These are phyloP conservation scores for Tetragonisca angustula DNA, from an alignment of 2,888 invertebrate genomes.

Conservation along the genomic window DNA sequence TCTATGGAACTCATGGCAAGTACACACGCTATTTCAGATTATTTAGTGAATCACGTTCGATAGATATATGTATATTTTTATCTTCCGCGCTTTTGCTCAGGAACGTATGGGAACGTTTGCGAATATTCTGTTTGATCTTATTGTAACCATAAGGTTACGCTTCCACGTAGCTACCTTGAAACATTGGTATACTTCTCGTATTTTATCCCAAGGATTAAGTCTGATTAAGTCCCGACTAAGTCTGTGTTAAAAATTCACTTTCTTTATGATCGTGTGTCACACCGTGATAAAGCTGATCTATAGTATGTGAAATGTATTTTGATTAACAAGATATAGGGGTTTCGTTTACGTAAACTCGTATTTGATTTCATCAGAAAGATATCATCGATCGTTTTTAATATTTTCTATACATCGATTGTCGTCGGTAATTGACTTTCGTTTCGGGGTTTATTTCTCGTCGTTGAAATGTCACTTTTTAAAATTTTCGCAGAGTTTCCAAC, in stretches of 20 bases:
- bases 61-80: conserved; percentile 17
- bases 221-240: not conserved
- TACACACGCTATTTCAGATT: conserved; percentile 5
- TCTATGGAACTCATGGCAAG: conserved; percentile 41
- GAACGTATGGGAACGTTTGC: not conserved
- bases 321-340: not conserved
- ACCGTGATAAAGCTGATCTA: not conserved
- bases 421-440: not conserved
- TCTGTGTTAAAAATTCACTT: conserved; percentile 23
- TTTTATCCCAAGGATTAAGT: conserved; percentile 4
- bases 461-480: no score
- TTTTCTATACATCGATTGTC: no score
- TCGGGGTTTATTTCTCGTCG: not conserved
- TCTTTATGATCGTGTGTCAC: not conserved
- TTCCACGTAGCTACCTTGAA: conserved; percentile 62
- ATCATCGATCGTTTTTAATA: not conserved
- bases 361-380: not conserved
- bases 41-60: not conserved
- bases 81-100: conserved; percentile 19
- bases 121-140: conserved; percentile 25
- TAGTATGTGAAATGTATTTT: not conserved
- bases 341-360: not conserved
- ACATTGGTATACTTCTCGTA: conserved; percentile 17
- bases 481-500: not conserved
- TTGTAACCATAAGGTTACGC: conserved; percentile 64